phyloP scores from a whole-genome alignment of 2,113 vertebrate genomes.

The Zosterops hypoxanthus region DNA sequence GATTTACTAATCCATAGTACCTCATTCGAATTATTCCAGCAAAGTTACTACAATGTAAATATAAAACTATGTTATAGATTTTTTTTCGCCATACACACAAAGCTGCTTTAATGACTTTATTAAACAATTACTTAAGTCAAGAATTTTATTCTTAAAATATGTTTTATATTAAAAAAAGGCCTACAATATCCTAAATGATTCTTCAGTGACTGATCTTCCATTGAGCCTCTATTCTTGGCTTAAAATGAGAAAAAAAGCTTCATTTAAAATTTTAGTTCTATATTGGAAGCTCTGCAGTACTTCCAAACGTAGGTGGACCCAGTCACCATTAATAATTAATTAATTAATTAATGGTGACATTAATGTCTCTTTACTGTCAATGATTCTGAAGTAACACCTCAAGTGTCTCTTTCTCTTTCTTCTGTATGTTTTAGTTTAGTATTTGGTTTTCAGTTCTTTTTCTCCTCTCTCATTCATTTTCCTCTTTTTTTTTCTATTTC shows the following conservation, averaged over 20 bases:
- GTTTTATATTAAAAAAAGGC: neutral
- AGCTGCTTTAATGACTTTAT: neutral
- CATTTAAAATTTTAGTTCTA: neutral
- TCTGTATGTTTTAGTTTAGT: neutral
- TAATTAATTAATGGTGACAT: no score
- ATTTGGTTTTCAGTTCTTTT: neutral
- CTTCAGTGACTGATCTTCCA: neutral
- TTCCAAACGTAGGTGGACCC: neutral
- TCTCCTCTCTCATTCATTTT: fast-evolving
- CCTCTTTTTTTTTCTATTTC: neutral
- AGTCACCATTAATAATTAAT: no score
- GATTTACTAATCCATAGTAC: neutral
- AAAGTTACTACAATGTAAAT: neutral
- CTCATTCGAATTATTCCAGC: fast-evolving
- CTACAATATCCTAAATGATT: neutral
- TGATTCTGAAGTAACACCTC: neutral
- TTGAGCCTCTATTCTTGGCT: neutral
- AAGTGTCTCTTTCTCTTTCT: neutral
- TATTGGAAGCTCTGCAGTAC: neutral
- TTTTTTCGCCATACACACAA: neutral
- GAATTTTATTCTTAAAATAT: neutral
- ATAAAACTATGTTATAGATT: neutral
- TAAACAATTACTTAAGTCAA: neutral
- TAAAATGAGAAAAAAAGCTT: neutral
- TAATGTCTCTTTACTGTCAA: neutral